Evolutionary conservation across 2,113 vertebrate species (phyloP).

Genomic region (Anarrhichthys ocellatus): DNA sequence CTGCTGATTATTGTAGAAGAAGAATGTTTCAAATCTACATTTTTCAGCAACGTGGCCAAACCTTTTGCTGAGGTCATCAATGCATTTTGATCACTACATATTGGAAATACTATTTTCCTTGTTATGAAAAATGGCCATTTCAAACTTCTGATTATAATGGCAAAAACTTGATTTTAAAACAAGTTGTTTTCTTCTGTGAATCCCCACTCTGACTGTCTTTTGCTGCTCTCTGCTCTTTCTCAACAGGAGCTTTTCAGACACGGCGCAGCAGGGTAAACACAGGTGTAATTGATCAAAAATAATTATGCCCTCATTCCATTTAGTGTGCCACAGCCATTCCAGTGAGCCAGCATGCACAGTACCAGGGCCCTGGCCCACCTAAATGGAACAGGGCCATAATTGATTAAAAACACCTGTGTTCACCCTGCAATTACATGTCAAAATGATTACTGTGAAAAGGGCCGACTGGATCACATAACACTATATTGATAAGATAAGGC

Average conservation of each 20-base stretch:
- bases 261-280: not conserved
- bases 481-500: not conserved
- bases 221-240: not conserved
- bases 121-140: not conserved
- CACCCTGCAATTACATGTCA: not conserved
- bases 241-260: not conserved
- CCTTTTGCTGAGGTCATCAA: not conserved
- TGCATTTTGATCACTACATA: not conserved
- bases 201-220: not conserved
- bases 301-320: not conserved
- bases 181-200: not conserved
- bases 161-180: not conserved
- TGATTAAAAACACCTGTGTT: not conserved
- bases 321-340: not conserved
- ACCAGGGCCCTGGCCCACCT: not conserved
- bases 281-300: not conserved
- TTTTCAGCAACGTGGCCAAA: not conserved
- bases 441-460: not conserved
- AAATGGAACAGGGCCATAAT: not conserved
- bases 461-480: not conserved
- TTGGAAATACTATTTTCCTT: not conserved
- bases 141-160: not conserved
- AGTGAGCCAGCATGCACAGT: not conserved
- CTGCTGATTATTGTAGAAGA: slow-evolving; percentile 5
- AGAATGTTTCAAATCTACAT: not conserved